Base-by-base conservation (phyloP, 2,888 invertebrate species). In the Pandemis corylana region DNA sequence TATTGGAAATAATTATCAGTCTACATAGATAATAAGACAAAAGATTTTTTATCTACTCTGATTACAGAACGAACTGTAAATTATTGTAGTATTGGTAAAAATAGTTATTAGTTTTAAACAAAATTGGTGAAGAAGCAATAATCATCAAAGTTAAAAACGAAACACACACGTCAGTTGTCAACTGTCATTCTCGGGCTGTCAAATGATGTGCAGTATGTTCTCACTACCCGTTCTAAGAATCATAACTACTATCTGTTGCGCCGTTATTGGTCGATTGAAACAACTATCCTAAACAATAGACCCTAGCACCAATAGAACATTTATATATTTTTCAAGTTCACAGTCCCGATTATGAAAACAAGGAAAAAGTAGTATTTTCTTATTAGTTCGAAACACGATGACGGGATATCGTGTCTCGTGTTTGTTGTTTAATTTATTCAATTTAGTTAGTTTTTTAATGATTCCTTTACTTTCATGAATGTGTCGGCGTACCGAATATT, bases 371-470 rank as follows among this genome's bases (percentile, higher is more conserved):
- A 15, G n/a, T 62, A 62, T 46, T 46, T 46, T 36, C 28, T 75
- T 75, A 75, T 70, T 75, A 62, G 65, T 46, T 53, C 44, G 53
- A 61, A 65, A 62, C 44, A 70, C 70, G 65, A 44, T 75, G 67
- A 70, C 70, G 74, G 74, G 74, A 70, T 46, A 44, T 70, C 70
- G 62, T 67, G 74, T 72, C 20, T 72, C 71, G 49, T 62, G 46
- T 72, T 64, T 75, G 61, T 72, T 76, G 49, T 76, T 68, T 28
- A 65, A 68, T 76, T 72, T 59, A 69, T 68, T 69, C 12, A 65
- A 15, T 53, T 66, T 46, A 66, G 15, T 76, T 67, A 63, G 6
- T 63, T 64, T 68, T 65, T 46, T 20, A 36, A 12, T 56, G 44
- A 70, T 42, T 49, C 20, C n/a, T 44, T 44, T 51, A 13, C 49